Evolutionary conservation across 2,888 invertebrate species (phyloP).

Genomic region (Ommatoiulus sabulosus): DNA sequence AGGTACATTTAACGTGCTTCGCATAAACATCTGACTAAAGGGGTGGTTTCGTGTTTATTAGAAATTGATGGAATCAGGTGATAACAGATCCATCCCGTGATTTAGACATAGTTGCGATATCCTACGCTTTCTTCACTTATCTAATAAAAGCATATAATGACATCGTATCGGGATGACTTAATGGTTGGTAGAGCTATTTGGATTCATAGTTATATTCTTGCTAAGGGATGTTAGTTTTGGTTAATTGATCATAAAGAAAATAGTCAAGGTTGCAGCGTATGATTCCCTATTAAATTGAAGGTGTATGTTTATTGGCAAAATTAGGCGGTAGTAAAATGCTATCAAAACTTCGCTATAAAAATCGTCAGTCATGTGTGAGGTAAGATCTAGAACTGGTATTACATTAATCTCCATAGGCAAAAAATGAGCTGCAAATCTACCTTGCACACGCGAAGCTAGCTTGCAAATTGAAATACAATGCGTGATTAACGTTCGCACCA

Average conservation of each 20-base stretch:
- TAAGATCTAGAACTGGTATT: background rate
- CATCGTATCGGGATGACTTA: conserved; percentile 9
- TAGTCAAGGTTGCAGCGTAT: background rate
- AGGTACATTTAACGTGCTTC: no score
- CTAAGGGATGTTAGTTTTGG: conserved; percentile 36
- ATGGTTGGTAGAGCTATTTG: background rate
- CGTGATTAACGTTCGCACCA: no score
- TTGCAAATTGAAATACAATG: background rate
- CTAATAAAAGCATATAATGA: background rate
- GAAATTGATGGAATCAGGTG: background rate
- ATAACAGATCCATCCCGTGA: background rate
- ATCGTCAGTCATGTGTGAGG: background rate
- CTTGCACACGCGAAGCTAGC: background rate
- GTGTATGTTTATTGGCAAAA: background rate
- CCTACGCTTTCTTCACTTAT: conserved; percentile 3
- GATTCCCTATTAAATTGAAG: background rate
- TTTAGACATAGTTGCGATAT: background rate
- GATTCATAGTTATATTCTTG: conserved; percentile 12
- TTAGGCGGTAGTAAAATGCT: background rate
- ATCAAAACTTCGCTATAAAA: background rate
- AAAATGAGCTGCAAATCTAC: background rate
- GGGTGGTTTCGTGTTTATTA: no score
- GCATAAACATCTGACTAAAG: background rate
- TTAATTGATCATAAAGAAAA: conserved; percentile 26
- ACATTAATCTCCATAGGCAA: background rate